Base-by-base conservation (phyloP, 2,888 invertebrate species). In the Koerneria pararmatus region DNA sequence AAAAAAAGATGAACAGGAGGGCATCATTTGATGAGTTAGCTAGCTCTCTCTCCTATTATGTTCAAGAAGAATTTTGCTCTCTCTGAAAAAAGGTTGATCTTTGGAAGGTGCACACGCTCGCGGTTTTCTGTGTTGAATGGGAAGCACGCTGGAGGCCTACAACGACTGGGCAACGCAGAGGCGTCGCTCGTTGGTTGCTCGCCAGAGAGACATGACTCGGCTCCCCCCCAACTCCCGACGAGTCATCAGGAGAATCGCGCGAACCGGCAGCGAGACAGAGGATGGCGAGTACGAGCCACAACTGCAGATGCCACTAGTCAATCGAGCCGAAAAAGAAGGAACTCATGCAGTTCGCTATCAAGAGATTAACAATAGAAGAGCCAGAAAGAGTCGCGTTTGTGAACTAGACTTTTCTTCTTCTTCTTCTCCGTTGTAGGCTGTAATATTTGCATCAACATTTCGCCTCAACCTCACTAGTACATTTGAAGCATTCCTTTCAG, bases 91-190 rank as follows among this genome's bases (percentile, higher is more conserved):
- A n/a, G n/a, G n/a, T n/a, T n/a, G n/a, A 27, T 15, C n/a, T 56
- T 57, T 68, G 71, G 56, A 64, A 80, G 80, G 75, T 81, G 41
- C 80, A 81, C 68, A 71, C 76, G 11, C 69, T 81, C 6, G 81
- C 81, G 1, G 80, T 81, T 6, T n/a, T 80, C 80, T n/a, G 66
- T 79, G 27, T 67, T 81, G 27, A 75, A 69, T 19, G 65, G 69
- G 0, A 69, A 73, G 27, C 81, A 81, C n/a, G 59, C 62, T 81
- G 27, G 61, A 69, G 1, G 71, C 70, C 27, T 81, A 78, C 67
- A 81, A 80, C 65, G 67, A 72, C 1, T 81, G 81, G 81, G 78
- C 80, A 0, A 75, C 78, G 6, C 74, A 73, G 59, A 46, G 76
- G 31, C 60, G 76, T 49, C 65, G 71, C 53, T 15, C 15, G 29